Percentiles rank a stretch among this genome's conserved stretches.
These are phyloP conservation scores for Procavia capensis DNA, from an alignment of 2,113 vertebrate species.

Conservation along the genomic window DNA sequence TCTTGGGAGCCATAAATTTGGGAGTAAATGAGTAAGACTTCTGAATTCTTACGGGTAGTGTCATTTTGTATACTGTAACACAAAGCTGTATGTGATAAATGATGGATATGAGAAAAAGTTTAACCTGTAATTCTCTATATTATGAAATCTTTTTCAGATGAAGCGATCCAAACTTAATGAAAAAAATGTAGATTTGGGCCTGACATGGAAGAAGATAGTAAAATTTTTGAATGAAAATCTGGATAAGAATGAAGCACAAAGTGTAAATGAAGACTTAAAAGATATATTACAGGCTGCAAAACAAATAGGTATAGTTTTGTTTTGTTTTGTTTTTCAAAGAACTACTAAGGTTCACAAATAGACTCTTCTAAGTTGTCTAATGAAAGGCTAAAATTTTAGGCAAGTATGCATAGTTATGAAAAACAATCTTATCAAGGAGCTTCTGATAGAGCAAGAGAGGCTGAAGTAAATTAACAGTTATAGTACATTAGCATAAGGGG, in stretches of 20 bases:
- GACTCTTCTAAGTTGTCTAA: not conserved
- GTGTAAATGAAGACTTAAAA: constrained; percentile 92
- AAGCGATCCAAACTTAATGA: constrained; percentile 94
- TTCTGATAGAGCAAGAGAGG: not conserved
- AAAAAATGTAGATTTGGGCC: constrained; percentile 89
- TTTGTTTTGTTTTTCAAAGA: constrained; percentile 4
- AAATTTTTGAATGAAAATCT: constrained; percentile 93
- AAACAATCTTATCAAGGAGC: not conserved
- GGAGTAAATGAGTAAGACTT: constrained; percentile 3
- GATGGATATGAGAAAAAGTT: constrained; percentile 20
- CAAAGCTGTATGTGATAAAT: not conserved
- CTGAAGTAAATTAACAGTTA: constrained; percentile 26
- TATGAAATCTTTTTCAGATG: constrained; percentile 84
- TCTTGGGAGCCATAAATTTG: constrained; percentile 10
- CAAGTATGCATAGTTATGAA: constrained; percentile 21
- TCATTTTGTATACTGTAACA: constrained; percentile 40
- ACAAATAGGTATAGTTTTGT: constrained; percentile 92
- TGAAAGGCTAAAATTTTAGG: not conserved
- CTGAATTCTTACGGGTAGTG: constrained; percentile 19
- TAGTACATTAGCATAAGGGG: not conserved
- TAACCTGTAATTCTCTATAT: constrained; percentile 47
- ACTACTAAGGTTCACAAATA: not conserved
- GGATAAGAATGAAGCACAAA: constrained; percentile 90
- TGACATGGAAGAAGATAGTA: constrained; percentile 96
- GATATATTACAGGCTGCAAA: constrained; percentile 94